A percentile compares a stretch with the other conserved stretches of the same genome.
phyloP scores from a whole-genome alignment of 2,113 vertebrate species.

The Rhynchomys soricoides region DNA sequence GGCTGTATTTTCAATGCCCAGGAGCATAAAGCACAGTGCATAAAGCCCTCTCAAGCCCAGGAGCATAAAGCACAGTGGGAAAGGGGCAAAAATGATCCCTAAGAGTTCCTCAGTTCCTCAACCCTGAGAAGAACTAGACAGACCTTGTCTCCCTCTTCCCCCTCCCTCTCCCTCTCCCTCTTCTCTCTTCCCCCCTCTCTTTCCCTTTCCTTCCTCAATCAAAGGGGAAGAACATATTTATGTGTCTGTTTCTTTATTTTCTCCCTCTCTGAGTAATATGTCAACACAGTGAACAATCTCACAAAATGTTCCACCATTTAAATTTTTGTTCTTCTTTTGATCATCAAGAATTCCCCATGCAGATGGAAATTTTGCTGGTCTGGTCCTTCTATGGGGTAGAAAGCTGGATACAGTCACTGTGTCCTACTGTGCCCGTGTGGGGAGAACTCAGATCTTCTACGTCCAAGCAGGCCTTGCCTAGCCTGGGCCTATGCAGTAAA shows the following conservation, averaged over 20 bases:
- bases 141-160: no score
- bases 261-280: neutral
- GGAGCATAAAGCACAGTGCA: neutral
- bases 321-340: neutral
- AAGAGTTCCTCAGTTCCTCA: neutral
- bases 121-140: neutral
- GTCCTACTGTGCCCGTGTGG: neutral
- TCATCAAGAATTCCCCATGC: neutral
- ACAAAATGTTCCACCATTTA: neutral
- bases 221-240: neutral
- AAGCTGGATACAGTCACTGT: neutral
- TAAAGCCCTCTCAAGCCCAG: neutral
- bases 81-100: neutral
- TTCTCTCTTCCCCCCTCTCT: no score
- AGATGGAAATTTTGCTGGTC: neutral
- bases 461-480: neutral
- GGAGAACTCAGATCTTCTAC: neutral
- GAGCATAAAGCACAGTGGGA: neutral
- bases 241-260: conserved; percentile 3
- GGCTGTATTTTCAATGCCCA: neutral
- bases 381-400: neutral
- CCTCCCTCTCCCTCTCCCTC: no score
- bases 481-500: neutral
- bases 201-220: neutral
- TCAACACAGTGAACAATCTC: neutral